Evolutionary conservation across 2,797 vertebrate species (phyloP).

Genomic region (Tenualosa ilisha): DNA sequence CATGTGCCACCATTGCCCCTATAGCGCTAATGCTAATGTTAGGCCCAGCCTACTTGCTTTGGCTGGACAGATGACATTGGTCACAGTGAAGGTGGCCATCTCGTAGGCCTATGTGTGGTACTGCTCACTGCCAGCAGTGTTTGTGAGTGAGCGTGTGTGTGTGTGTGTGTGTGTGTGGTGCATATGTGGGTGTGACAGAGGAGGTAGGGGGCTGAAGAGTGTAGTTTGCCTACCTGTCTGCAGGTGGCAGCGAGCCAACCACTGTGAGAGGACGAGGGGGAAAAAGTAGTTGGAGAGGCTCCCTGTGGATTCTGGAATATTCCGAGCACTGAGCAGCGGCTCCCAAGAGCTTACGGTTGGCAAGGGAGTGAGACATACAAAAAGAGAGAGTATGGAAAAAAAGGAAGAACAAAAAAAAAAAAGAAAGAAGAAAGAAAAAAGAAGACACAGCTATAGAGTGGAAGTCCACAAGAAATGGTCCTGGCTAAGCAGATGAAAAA

Average conservation of each 20-base stretch:
- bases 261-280: neutral
- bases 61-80: neutral
- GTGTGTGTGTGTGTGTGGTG: neutral
- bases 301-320: conserved; percentile 47
- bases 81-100: neutral
- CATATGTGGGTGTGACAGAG: neutral
- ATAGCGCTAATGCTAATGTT: neutral
- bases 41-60: neutral
- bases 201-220: neutral
- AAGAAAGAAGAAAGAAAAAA: neutral
- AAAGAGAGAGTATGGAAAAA: neutral
- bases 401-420: neutral
- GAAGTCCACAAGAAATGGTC: neutral
- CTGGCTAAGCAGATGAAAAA: neutral
- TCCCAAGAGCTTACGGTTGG: conserved; percentile 1
- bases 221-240: conserved; percentile 40
- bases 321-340: conserved; percentile 21
- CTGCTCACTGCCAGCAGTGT: neutral
- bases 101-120: neutral
- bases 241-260: conserved; percentile 52
- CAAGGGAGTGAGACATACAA: neutral
- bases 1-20: too few species aligned
- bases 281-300: neutral
- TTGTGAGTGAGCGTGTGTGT: neutral
- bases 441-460: neutral